A percentile compares a stretch with the other conserved stretches of the same genome.
These are phyloP conservation scores for Pedicia rivosa DNA, from an alignment of 2,888 invertebrate genomes.

Conservation along the genomic window DNA sequence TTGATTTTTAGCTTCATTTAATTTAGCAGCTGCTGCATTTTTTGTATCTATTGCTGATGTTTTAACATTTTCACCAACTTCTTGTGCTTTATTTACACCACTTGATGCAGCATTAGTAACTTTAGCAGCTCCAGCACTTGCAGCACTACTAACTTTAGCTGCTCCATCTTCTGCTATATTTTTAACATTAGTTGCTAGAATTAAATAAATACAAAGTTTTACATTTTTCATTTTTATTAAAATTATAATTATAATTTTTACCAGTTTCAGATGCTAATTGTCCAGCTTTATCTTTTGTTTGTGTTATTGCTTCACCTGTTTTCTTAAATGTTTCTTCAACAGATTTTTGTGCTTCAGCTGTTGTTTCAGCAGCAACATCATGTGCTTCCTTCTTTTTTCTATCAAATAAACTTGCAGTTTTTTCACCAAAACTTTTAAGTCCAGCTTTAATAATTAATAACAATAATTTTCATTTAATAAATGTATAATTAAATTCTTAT, in stretches of 20 bases:
- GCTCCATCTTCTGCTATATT: constrained; percentile 1
- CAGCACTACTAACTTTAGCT: too few relatives aligned
- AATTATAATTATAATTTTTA: too few relatives aligned
- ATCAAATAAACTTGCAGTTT: constrained; percentile 52
- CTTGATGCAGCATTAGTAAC: constrained; percentile 27
- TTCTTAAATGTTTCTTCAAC: constrained; percentile 47
- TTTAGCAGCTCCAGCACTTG: constrained; percentile 23
- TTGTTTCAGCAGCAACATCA: constrained; percentile 45
- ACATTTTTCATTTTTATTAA: too few relatives aligned
- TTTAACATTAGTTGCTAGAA: too few relatives aligned
- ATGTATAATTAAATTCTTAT: too few relatives aligned
- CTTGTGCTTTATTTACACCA: constrained; percentile 28
- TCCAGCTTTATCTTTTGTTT: constrained; percentile 37
- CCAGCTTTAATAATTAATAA: constrained; percentile 45
- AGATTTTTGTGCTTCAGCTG: constrained; percentile 39
- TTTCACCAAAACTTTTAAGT: constrained; percentile 53
- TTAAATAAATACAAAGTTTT: too few relatives aligned
- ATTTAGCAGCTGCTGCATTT: too few relatives aligned
- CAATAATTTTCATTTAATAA: too few relatives aligned
- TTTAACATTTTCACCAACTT: too few relatives aligned
- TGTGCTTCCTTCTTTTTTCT: constrained; percentile 56
- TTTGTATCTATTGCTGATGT: too few relatives aligned
- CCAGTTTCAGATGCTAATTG: constrained; percentile 37
- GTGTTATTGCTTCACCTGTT: constrained; percentile 40
- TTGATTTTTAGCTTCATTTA: too few relatives aligned